These are phyloP conservation scores for Melipona quadrifasciata DNA, from an alignment of 1,140 invertebrate genomes.

Conservation along the genomic window DNA sequence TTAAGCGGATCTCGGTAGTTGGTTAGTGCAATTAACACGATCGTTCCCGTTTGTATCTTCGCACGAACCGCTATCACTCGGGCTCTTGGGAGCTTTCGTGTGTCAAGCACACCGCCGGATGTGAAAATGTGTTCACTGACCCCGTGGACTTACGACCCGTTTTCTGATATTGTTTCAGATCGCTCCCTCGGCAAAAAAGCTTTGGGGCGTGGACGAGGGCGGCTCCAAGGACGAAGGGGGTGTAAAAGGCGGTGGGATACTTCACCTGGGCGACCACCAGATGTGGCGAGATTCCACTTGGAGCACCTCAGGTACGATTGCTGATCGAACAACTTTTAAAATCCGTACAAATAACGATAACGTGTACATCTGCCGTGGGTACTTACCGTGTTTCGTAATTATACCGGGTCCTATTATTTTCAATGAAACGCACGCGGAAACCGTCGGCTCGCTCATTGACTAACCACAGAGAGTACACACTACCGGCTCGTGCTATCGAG, in stretches of 20 bases:
- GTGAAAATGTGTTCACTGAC: slow-evolving; percentile 49
- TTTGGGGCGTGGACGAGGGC: slow-evolving; percentile 91
- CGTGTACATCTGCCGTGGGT: no score
- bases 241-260: slow-evolving; percentile 84
- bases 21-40: slow-evolving; percentile 45
- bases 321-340: background rate
- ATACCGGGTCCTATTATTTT: background rate
- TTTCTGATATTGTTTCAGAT: slow-evolving; percentile 84
- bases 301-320: slow-evolving; percentile 88
- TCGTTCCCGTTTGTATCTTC: slow-evolving; percentile 11
- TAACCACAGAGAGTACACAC: slow-evolving; percentile 9
- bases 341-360: background rate
- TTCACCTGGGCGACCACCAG: slow-evolving; percentile 91
- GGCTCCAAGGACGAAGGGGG: slow-evolving; percentile 85
- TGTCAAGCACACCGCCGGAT: slow-evolving; percentile 17
- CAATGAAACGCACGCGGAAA: slow-evolving; percentile 1
- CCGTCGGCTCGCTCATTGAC: slow-evolving; percentile 15
- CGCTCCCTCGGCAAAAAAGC: slow-evolving; percentile 92
- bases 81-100: slow-evolving; percentile 42
- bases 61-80: background rate
- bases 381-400: background rate
- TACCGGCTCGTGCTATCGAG: slow-evolving; percentile 2
- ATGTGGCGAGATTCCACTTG: slow-evolving; percentile 94
- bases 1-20: slow-evolving; percentile 25
- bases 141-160: slow-evolving; percentile 58